phyloP scores from a whole-genome alignment of 2,113 vertebrate genomes.

The Erythrocercus mccallii region DNA sequence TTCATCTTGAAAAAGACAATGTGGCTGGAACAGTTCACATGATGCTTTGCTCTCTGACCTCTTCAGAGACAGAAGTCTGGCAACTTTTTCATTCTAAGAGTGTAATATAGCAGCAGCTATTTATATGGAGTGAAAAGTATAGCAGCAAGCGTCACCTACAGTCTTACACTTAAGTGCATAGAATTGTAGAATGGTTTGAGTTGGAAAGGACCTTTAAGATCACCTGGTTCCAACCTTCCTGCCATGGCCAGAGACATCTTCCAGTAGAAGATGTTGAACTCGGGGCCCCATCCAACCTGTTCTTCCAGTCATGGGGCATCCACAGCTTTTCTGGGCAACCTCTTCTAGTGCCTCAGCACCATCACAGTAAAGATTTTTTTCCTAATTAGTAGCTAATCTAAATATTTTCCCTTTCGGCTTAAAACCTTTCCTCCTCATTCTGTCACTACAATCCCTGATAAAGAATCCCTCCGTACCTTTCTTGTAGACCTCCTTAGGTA shows the following conservation, averaged over 20 bases:
- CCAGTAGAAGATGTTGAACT: neutral
- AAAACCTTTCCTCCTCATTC: neutral
- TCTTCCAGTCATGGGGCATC: neutral
- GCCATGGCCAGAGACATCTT: neutral
- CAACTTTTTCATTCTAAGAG: neutral
- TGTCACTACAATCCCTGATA: neutral
- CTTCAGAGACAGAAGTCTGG: neutral
- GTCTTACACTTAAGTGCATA: neutral
- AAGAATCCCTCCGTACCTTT: neutral
- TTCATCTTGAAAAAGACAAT: neutral
- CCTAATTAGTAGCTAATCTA: neutral
- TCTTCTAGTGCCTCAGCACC: neutral
- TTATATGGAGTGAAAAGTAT: neutral
- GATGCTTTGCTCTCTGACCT: neutral
- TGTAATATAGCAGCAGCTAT: neutral
- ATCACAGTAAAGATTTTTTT: neutral
- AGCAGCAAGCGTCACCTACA: neutral
- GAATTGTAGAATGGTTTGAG: neutral
- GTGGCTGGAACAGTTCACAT: neutral
- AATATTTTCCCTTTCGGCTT: neutral
- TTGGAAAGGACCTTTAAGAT: neutral
- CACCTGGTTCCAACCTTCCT: neutral
- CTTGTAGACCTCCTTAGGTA: neutral
- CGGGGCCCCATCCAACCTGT: neutral
- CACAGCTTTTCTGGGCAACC: neutral